Percentiles rank a stretch among this genome's conserved stretches.
These are phyloP conservation scores for Caenorhabditis angaria DNA, from an alignment of 2,888 invertebrate species.

Conservation along the genomic window DNA sequence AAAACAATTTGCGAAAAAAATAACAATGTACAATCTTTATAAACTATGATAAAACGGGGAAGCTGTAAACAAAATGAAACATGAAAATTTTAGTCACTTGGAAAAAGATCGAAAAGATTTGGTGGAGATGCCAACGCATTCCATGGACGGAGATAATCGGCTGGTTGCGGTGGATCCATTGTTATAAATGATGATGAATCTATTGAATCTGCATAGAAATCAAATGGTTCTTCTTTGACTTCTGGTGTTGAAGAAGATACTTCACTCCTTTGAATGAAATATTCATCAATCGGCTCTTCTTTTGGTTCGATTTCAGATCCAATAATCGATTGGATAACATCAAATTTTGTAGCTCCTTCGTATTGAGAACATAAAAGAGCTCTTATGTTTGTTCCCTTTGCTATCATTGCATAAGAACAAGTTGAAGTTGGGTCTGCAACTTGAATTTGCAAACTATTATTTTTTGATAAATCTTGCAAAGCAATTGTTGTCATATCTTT, in stretches of 20 bases:
- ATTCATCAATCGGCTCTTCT: not conserved
- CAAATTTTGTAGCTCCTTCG: too few relatives aligned
- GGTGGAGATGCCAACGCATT: not conserved
- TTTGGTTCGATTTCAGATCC: not conserved
- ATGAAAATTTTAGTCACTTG: constrained; percentile 7
- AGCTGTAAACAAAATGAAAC: constrained; percentile 11
- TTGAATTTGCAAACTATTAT: not conserved
- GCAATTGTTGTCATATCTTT: not conserved
- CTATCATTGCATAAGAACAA: not conserved
- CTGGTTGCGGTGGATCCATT: not conserved
- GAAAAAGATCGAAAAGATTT: constrained; percentile 11
- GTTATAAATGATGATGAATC: not conserved
- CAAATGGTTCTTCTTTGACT: not conserved
- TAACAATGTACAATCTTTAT: constrained; percentile 12
- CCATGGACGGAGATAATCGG: constrained; percentile 1
- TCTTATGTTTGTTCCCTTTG: not conserved
- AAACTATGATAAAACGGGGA: constrained; percentile 6
- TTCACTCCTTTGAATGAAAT: not conserved
- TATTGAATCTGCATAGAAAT: not conserved
- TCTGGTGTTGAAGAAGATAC: too few relatives aligned
- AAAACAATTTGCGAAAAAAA: constrained; percentile 1
- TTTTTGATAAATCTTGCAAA: not conserved
- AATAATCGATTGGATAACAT: not conserved
- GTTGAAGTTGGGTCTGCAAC: not conserved
- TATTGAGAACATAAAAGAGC: not conserved